A percentile compares a stretch with the other conserved stretches of the same genome.
phyloP scores from a whole-genome alignment of 2,113 vertebrate genomes.

The Rhegmatorhina hoffmannsi region DNA sequence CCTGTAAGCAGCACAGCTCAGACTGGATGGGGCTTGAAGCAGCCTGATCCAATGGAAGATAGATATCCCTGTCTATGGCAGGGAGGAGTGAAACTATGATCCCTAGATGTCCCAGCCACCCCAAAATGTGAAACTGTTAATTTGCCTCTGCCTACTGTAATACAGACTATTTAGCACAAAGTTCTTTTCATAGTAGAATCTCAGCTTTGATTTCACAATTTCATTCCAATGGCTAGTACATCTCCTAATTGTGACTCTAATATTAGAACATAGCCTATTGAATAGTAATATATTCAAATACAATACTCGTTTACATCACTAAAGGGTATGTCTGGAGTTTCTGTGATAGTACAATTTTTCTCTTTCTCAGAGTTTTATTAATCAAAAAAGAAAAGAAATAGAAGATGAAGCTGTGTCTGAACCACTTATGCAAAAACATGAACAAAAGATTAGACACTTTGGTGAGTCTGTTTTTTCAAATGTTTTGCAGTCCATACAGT shows the following conservation, averaged over 20 bases:
- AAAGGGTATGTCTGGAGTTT: background rate
- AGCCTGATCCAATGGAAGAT: background rate
- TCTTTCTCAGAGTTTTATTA: slow-evolving; percentile 90
- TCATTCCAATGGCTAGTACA: background rate
- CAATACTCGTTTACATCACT: background rate
- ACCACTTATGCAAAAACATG: slow-evolving; percentile 88
- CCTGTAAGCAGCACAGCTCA: background rate
- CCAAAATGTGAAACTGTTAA: background rate
- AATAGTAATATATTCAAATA: background rate
- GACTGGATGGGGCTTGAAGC: background rate
- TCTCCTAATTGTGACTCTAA: background rate
- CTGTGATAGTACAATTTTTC: background rate
- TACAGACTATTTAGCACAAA: background rate
- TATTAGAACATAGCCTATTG: background rate
- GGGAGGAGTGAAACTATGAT: background rate
- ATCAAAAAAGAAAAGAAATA: slow-evolving; percentile 79
- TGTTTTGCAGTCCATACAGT: background rate
- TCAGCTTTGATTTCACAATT: background rate
- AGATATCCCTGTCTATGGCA: background rate
- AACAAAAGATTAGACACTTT: slow-evolving; percentile 92
- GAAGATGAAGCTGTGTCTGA: slow-evolving; percentile 84
- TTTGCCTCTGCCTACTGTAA: background rate
- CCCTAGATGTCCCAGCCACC: background rate
- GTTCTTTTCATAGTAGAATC: background rate
- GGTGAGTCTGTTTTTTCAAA: slow-evolving; percentile 79